Evolutionary conservation across 2,797 vertebrate genomes (phyloP).

Genomic region (Neostethus bicornis): DNA sequence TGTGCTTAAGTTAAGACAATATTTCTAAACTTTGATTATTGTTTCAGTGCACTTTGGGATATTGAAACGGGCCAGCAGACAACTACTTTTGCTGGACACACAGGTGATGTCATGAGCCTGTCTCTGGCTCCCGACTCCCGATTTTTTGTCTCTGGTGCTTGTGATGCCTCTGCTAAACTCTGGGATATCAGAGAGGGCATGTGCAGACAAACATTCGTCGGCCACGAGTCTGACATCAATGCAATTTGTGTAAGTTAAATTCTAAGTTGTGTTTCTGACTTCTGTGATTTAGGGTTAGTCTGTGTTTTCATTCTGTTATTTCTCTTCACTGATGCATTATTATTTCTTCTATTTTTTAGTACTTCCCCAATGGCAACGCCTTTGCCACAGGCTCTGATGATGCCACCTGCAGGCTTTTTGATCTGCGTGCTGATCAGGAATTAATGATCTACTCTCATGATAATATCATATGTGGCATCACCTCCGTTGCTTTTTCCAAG

Average conservation of each 20-base stretch:
- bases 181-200: conserved; percentile 99
- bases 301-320: not conserved
- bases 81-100: conserved; percentile 97
- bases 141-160: conserved; percentile 98
- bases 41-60: conserved; percentile 94
- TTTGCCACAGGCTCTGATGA: conserved; percentile 99
- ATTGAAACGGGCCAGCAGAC: conserved; percentile 99
- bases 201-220: conserved; percentile 99
- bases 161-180: conserved; percentile 98
- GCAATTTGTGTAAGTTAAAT: conserved; percentile 92
- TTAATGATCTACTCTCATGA: conserved; percentile 98
- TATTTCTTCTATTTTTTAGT: conserved; percentile 70
- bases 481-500: conserved; percentile 99
- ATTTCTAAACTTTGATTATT: not conserved
- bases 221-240: conserved; percentile 99
- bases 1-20: not conserved
- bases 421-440: conserved; percentile 98
- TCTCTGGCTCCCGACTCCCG: conserved; percentile 94
- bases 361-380: conserved; percentile 98
- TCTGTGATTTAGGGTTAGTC: not conserved
- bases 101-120: conserved; percentile 98
- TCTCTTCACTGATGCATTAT: conserved; percentile 2
- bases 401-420: conserved; percentile 97
- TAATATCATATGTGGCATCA: conserved; percentile 99
- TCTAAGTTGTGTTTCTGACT: not conserved